Evolutionary conservation across 2,888 invertebrate species (phyloP).

Genomic region (Cosmopolites sordidus): DNA sequence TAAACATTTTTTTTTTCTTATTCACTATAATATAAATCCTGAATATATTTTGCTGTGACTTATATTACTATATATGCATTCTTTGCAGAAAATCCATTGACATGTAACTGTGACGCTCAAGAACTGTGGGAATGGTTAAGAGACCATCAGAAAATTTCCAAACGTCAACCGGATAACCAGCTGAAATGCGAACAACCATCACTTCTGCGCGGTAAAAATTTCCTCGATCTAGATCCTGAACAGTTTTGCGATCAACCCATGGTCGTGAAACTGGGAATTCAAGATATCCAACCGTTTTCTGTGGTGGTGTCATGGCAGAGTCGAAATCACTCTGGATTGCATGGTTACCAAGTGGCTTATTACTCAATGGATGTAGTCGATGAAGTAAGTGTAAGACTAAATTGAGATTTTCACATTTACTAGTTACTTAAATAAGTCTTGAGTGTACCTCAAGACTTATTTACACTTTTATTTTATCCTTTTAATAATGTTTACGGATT

Average conservation of each 20-base stretch:
- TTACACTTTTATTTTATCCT: too few relatives aligned
- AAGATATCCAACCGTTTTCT: slow-evolving; percentile 83
- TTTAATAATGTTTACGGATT: too few relatives aligned
- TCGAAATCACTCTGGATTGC: slow-evolving; percentile 78
- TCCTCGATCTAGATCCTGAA: slow-evolving; percentile 74
- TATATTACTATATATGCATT: too few relatives aligned
- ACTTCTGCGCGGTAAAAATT: slow-evolving; percentile 68
- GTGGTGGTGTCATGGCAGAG: slow-evolving; percentile 87
- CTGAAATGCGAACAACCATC: slow-evolving; percentile 81
- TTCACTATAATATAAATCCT: too few relatives aligned
- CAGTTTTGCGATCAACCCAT: slow-evolving; percentile 82
- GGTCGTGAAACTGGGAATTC: slow-evolving; percentile 77
- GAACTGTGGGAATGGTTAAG: slow-evolving; percentile 90
- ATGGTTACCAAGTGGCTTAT: slow-evolving; percentile 82
- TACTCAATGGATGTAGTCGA: slow-evolving; percentile 62
- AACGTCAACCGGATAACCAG: slow-evolving; percentile 51
- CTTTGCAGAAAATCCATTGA: slow-evolving; percentile 76
- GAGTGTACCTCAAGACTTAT: too few relatives aligned
- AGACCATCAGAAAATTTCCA: slow-evolving; percentile 74
- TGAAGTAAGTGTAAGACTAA: slow-evolving; percentile 48
- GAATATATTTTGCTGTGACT: too few relatives aligned
- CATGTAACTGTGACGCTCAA: slow-evolving; percentile 86
- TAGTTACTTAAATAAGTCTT: too few relatives aligned
- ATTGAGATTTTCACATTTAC: too few relatives aligned
- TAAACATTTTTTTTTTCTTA: too few relatives aligned